Base-by-base conservation (phyloP, 2,113 vertebrate genomes). In the Amblyornis subalaris region DNA sequence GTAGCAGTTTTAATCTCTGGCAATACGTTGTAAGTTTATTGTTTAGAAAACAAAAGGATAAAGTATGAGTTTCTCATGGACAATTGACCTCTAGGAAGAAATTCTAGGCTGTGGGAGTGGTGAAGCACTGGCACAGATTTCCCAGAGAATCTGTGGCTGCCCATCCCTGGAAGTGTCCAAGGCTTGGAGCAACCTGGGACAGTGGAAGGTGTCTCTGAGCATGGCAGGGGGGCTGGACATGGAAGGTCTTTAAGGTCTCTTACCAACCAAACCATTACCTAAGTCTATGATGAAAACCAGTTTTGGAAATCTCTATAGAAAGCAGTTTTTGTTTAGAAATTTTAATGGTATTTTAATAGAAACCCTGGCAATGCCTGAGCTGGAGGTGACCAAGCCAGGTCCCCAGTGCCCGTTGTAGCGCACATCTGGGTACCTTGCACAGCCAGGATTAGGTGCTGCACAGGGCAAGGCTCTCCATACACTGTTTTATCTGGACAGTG, bases 361-460 rank as follows among this genome's bases (percentile, higher is more conserved):
- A 78, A 53, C 26, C 21, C 19, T 70, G 42, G 51, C 28, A 28
- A 25, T 36, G 50, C 14, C 33, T 47, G 73, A 69, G 60, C 16
- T 55, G 40, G 12, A 24, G 45, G 36, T 48, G 66, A 31, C 65
- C 45, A 25, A 44, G n/a, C 60, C 73, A 7, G 4, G 12, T 26
- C 5, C 5, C 31, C 25, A 3, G 0, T 36, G 31, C 31, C 44
- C 23, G 0, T 60, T 0, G 0, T 35, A 4, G 21, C 60, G 2
- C 54, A 2, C 0, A 0, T 28, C 2, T 62, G 57, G 14, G 42
- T 40, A 5, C 24, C 76, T 75, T 12, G 10, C 20, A 3, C 17
- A 22, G 9, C 53, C 64, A 42, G 29, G n/a, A 33, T 42, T 31
- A 17, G 35, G 14, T 15, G 50, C 31, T 26, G 18, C 17, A 5